Percentiles rank a stretch among this genome's conserved stretches.
Evolutionary conservation across 1,140 invertebrate genomes (phyloP).

Genomic region (Drosophila fuyamai): DNA sequence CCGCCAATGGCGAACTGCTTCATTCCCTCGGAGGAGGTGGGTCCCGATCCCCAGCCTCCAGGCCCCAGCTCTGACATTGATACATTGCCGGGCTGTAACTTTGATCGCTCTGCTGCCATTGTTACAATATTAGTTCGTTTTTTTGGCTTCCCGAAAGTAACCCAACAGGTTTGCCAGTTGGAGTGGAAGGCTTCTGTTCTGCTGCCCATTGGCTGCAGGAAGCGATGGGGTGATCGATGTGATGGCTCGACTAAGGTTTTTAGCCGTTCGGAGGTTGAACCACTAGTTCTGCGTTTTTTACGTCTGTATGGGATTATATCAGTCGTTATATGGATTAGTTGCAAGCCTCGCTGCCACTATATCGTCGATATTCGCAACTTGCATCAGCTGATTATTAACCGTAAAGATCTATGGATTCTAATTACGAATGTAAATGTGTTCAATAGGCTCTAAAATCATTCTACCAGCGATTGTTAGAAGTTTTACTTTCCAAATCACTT

Average conservation of each 20-base stretch:
- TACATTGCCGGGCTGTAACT: conserved; percentile 70
- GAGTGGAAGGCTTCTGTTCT: conserved; percentile 33
- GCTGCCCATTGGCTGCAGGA: conserved; percentile 48
- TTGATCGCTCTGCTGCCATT: conserved; percentile 76
- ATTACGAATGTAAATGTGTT: too few relatives aligned
- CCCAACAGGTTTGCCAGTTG: conserved; percentile 43
- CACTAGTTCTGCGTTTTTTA: too few relatives aligned
- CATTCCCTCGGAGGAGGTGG: conserved; percentile 37
- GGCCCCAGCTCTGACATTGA: conserved; percentile 63
- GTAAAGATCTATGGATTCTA: too few relatives aligned
- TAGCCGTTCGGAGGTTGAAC: background rate
- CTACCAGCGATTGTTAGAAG: too few relatives aligned
- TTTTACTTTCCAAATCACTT: too few relatives aligned
- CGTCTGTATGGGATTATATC: too few relatives aligned
- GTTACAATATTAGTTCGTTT: conserved; percentile 45
- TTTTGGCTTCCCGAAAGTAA: conserved; percentile 27
- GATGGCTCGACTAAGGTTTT: background rate
- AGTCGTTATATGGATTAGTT: too few relatives aligned
- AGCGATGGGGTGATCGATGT: conserved; percentile 2
- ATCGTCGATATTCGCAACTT: too few relatives aligned
- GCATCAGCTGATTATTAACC: too few relatives aligned
- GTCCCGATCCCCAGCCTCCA: conserved; percentile 34
- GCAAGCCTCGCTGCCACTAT: too few relatives aligned
- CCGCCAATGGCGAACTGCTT: conserved; percentile 59
- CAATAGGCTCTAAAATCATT: too few relatives aligned